Base-by-base conservation (phyloP, 2,888 invertebrate species). In the Crioceris asparagi region DNA sequence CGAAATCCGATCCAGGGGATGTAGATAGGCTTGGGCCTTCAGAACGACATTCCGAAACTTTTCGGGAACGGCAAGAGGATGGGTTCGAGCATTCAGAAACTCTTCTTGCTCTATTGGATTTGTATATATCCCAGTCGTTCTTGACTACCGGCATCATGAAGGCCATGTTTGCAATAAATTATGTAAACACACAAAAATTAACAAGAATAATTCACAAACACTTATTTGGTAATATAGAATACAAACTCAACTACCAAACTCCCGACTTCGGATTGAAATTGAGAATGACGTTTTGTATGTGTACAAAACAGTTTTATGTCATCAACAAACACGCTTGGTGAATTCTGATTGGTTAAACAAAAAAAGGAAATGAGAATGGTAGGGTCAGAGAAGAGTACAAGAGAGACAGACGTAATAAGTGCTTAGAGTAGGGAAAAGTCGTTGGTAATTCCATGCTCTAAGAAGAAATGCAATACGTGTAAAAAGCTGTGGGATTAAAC, bases 101-200 rank as follows among this genome's bases (percentile, higher is more conserved):
- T 48, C 82, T 75, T 50, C 87, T 73, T 38, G 78, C 75, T 33
- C 86, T 76, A 62, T 79, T 78, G 48, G 83, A 80, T 70, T 86
- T 85, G 73, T 90, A 90, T 59, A 90, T 87, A 65, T 90, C 85
- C 77, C 84, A 90, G 65, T 90, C 87, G 70, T 88, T 90, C 71
- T 88, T 88, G 69, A 90, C 78, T 49, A 90, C 88, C 40, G 88
- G 90, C 85, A 90, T 87, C 88, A 88, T 88, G 70, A 90, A 90
- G 72, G 90, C 90, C 90, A 90, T 90, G 4, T 6, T 8, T 3
- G 12, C 3, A 11, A 15, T 8, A 11, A 27, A 11, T 6, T 27
- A 10, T 11, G 27, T 27, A 27, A 5, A 27, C 27, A 14, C 27
- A 12, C 14, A 27, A 27, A 27, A 27, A 14, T 12, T 27, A 14